Evolutionary conservation across 2,797 vertebrate genomes (phyloP), one percentile per base, ranked within the genome.

Genomic region (Acridotheres tristis): DNA sequence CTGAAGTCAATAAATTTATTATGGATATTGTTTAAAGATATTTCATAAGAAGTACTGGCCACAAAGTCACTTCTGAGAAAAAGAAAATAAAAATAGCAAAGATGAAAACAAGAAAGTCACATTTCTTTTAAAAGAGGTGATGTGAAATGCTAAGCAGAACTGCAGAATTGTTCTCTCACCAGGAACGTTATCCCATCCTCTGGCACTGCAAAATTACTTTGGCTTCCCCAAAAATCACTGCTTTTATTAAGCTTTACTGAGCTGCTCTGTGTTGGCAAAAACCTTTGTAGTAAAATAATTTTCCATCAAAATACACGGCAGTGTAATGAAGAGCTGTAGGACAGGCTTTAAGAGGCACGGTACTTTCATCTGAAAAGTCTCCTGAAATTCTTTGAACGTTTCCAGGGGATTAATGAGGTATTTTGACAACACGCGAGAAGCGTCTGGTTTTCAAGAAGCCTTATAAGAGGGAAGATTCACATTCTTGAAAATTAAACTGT

Each of bases 291-390:
- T 76, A 73, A 94, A 94, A 91, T 94, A 86, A 91, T 94, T 96
- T 92, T 71, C 77, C 67, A 93, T 74, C 85, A 76, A 90, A 89
- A 96, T 90, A 73, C 59, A 54, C 14, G 1, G 2, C 73, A 26
- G 57, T 51, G 43, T 91, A 91, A 94, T 76, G 88, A 96, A 94
- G 93, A 96, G 85, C 83, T 94, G 68, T 91, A 93, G 88, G 91
- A 97, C 90, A 95, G 86, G 85, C 93, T 96, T 94, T 94, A 92
- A 95, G 74, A 96, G 76, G 77, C 80, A 89, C 15, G n/a, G 71
- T 77, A 94, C 94, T 94, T 96, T 97, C 94, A 96, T 97, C 95
- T 97, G 84, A 94, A 95, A 96, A 93, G 79, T 94, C 95, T 95
- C 96, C 91, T 94, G 94, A 89, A 96, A 95, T 89, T 96, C 96